Conservation (phyloP, 1,140 invertebrate genomes). For the Phymorhynchus buccinoides region DNA sequence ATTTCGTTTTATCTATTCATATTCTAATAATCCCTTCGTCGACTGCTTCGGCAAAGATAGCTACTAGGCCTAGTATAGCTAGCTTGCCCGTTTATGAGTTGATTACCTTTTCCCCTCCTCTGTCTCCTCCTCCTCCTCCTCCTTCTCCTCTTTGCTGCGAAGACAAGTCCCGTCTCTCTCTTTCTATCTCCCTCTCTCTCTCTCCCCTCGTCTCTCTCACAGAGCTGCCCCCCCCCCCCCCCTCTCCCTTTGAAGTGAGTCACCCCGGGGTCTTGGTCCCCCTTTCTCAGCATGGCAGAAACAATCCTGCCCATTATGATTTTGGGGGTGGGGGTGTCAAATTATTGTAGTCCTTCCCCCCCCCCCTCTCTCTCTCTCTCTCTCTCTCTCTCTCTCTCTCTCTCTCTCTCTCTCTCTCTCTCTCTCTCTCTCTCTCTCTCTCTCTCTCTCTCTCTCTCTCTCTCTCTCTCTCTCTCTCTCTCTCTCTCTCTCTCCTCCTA, state of each 20-base stretch:
- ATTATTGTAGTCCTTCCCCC: slow-evolving; percentile 45
- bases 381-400: not conserved
- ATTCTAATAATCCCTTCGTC: slow-evolving; percentile 59
- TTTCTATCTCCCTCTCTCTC: not conserved
- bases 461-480: not conserved
- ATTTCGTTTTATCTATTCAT: slow-evolving; percentile 69
- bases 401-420: not conserved
- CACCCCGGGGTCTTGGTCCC: slow-evolving; percentile 18
- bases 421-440: not conserved
- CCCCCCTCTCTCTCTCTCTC: not conserved
- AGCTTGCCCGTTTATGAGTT: slow-evolving; percentile 63
- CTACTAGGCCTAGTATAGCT: no score
- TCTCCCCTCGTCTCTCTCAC: not conserved
- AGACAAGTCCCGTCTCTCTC: not conserved
- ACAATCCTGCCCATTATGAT: slow-evolving; percentile 50
- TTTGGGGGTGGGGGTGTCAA: slow-evolving; percentile 49
- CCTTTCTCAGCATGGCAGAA: slow-evolving; percentile 39
- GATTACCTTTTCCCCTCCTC: slow-evolving; percentile 48
- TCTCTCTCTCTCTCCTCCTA: not conserved
- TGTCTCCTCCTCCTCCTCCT: slow-evolving; percentile 31
- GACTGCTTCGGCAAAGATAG: slow-evolving; percentile 60
- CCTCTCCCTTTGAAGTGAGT: slow-evolving; percentile 24
- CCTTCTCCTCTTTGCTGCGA: no score
- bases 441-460: no score
- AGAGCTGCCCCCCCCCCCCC: not conserved